Evolutionary conservation across 1,140 invertebrate genomes (phyloP), one percentile per base, ranked within the genome.

Genomic region (Drosophila pallidifrons): DNA sequence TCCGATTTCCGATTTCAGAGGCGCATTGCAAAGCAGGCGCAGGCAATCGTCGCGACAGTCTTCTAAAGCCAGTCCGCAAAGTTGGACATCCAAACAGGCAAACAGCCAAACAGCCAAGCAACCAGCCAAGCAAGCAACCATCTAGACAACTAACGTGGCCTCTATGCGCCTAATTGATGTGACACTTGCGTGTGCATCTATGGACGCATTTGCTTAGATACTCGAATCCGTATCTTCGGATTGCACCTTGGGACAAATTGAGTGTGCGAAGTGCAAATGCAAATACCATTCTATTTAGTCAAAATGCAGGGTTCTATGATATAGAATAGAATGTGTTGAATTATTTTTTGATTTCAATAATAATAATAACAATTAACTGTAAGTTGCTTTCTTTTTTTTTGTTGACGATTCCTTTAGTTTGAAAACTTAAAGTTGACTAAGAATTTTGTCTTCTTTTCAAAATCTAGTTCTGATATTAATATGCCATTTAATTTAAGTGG

Each of bases 181-280:
- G 80, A 78, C 80, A 82, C 47, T 79, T 82, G 80, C 80, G 52
- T 82, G 71, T 79, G 80, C 80, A 82, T 59, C 71, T 70, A 70
- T 63, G 58, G 38, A 68, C 38, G 55, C 47, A 74, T 74, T 47
- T 35, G 52, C 59, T 65, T 63, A 61, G 58, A 63, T 70, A 43
- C 5, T 43, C 41, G 41, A 13, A 32, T 43, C 13, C 41, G 41
- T 43, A 32, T 59, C 41, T 15, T 54, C 63, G 15, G 6, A 32
- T 43, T 43, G 67, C 67, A 70, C 67, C 16, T 2, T 70, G 67
- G 57, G 2, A n/a, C 30, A 49, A 49, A 38, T n/a, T 1, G 11
- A 4, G 38, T 4, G 41, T 38, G n/a, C 13, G 10, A 1, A 38
- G 20, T 25, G 20, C 3, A 25, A 25, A 25, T 25, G 20, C 3